Evolutionary conservation across 2,113 vertebrate genomes (phyloP).

Genomic region (Pogonocichla stellata): DNA sequence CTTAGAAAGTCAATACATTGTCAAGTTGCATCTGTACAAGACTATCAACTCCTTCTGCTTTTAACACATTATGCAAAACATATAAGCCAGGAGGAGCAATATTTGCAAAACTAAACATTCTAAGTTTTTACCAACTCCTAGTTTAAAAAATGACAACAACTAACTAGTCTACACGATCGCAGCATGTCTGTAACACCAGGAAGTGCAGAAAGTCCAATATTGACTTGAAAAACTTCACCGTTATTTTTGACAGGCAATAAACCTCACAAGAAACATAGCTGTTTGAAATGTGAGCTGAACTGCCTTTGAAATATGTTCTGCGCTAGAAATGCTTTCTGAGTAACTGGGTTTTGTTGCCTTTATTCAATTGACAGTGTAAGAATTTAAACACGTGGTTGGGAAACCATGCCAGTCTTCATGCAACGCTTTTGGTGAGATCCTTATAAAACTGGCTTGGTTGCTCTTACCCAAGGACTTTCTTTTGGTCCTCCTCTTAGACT

Average conservation of each 20-base stretch:
- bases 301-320: constrained; percentile 56
- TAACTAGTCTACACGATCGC: constrained; percentile 47
- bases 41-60: constrained; percentile 62
- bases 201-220: constrained; percentile 34
- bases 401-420: background rate
- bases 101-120: constrained; percentile 52
- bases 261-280: background rate
- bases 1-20: constrained; percentile 50
- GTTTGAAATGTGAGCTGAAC: constrained; percentile 54
- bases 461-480: constrained; percentile 25
- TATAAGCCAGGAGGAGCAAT: constrained; percentile 67
- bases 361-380: background rate
- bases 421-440: background rate
- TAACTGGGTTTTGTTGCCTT: constrained; percentile 53
- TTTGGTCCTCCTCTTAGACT: constrained; percentile 55
- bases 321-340: constrained; percentile 45
- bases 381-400: background rate
- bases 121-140: constrained; percentile 55
- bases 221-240: constrained; percentile 53
- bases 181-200: constrained; percentile 59
- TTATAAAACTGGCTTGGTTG: constrained; percentile 18
- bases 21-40: constrained; percentile 50
- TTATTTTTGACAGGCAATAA: constrained; percentile 46
- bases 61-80: constrained; percentile 47
- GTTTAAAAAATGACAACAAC: constrained; percentile 41